Percentiles rank a stretch among this genome's conserved stretches.
Evolutionary conservation across 2,113 vertebrate species (phyloP).

Genomic region (Bos javanicus): DNA sequence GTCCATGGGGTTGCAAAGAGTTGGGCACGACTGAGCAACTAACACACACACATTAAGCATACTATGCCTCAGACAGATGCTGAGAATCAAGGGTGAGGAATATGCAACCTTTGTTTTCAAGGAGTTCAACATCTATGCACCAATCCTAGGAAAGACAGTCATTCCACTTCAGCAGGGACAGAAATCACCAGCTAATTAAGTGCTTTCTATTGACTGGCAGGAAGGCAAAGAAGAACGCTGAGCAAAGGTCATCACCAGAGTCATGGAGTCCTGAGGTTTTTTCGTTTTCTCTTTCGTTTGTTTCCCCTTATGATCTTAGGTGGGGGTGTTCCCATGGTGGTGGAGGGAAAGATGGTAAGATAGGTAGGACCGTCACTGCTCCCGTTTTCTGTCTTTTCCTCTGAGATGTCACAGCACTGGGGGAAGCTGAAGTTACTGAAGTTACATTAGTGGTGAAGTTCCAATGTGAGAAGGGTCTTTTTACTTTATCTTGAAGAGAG

Average conservation of each 20-base stretch:
- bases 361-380: neutral
- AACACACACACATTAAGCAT: neutral
- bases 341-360: neutral
- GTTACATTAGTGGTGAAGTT: neutral
- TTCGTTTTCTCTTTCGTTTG: neutral
- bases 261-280: neutral
- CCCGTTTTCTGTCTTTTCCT: neutral
- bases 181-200: neutral
- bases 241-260: neutral
- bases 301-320: neutral
- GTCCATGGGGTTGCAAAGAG: neutral
- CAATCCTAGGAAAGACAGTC: neutral
- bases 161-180: neutral
- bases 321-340: neutral
- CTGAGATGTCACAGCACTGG: neutral
- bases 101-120: neutral
- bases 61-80: neutral
- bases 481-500: neutral
- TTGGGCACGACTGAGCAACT: fast-evolving
- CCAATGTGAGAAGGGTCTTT: neutral
- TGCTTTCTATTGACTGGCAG: neutral
- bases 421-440: neutral
- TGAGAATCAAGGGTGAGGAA: neutral
- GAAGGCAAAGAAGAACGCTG: neutral
- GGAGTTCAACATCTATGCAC: neutral